Evolutionary conservation across 2,888 invertebrate genomes (phyloP), one percentile per base, ranked within the genome.

Genomic region (Parascotia fuliginaria): DNA sequence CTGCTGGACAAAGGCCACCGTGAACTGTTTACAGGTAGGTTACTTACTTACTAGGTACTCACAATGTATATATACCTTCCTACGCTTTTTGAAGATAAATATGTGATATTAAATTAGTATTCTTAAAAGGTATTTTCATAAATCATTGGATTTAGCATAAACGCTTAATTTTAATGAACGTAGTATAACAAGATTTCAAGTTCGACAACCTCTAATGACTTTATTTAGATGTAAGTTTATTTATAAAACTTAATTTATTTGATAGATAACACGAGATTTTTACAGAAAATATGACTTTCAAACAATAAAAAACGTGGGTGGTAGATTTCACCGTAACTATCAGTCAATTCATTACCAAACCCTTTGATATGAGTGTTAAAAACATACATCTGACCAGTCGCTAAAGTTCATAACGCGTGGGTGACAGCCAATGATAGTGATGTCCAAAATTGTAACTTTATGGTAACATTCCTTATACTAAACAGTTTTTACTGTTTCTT

Each of bases 391-490:
- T 36, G 29, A 27, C 36, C 9, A 29, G 28, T 53, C 38, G 24
- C 31, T 9, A 37, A 40, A 37, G 9, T 45, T 15, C n/a, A 37
- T 24, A n/a, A 4, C 9, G 53, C 31, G 65, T 68, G 51, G 65
- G 68, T 16, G 53, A 47, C 37, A 24, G 19, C 65, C 46, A 32
- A 52, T 44, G 15, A 43, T 36, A 67, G 56, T 55, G 12, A 9
- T 33, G 11, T 13, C 56, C 60, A 50, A 50, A 64, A 41, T 22
- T 38, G 60, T 49, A 16, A 38, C 40, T 78, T 77, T 75, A 78
- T 65, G 70, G 70, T 70, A 60, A 66, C 65, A 42, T 42, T 52
- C 60, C 60, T 65, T 60, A 50, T 5, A 47, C 40, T 31, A 54
- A 55, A 60, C 46, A 43, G 65, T 34, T 32, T 51, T 55, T 61